A percentile compares a stretch with the other conserved stretches of the same genome.
Conservation (phyloP, 2,797 vertebrate genomes). For the Lepidocolaptes lacrymiger region DNA sequence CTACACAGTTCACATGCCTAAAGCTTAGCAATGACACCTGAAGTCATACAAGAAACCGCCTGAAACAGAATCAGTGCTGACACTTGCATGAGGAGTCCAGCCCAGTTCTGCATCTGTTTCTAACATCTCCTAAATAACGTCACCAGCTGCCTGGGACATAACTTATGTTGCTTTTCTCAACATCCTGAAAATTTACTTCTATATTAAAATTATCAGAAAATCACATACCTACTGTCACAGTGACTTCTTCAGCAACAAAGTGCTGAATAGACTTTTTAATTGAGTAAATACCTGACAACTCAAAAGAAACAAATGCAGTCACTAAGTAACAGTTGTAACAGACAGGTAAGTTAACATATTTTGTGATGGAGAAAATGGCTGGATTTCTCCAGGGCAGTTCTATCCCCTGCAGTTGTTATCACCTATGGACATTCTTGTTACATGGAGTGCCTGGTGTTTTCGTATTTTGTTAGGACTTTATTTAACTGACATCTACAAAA, state of each 20-base stretch:
- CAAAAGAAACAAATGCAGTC: neutral
- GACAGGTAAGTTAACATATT: neutral
- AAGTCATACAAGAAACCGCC: neutral
- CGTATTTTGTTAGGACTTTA: neutral
- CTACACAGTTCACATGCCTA: rapidly evolving
- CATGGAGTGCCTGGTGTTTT: neutral
- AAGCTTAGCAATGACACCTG: neutral
- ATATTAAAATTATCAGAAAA: neutral
- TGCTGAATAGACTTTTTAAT: neutral
- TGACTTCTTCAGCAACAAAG: neutral
- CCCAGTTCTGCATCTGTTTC: neutral
- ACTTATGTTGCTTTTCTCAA: neutral
- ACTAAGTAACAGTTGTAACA: neutral
- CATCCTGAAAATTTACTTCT: neutral
- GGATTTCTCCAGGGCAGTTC: neutral
- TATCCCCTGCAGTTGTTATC: neutral
- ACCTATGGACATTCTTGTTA: neutral
- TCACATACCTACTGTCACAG: neutral
- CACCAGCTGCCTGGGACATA: neutral
- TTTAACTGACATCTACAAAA: neutral
- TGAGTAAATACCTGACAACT: neutral
- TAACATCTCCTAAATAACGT: neutral
- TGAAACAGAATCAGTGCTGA: neutral
- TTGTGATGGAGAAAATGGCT: neutral
- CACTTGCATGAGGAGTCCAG: neutral